Base-by-base conservation (phyloP, 2,888 invertebrate species). In the Spicauda simplicius region DNA sequence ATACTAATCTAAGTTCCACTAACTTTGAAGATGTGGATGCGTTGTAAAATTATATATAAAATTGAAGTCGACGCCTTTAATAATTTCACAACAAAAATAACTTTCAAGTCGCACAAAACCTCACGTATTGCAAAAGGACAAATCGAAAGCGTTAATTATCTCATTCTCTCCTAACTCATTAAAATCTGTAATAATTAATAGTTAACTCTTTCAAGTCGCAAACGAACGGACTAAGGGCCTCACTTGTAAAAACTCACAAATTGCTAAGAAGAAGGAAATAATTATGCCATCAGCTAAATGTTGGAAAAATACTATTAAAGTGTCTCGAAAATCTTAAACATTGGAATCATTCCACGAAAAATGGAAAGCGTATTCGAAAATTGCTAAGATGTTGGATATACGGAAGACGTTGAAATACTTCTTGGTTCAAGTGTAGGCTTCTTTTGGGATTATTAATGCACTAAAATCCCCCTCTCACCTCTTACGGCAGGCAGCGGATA, bases 131-230 rank as follows among this genome's bases (percentile, higher is more conserved):
- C 55, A 66, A 66, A 60, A 66, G 48, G 48, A 66, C 41, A 56
- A 66, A 55, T 37, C 20, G 8, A 61, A 66, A 60, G 50, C 67
- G 50, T 67, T 67, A 67, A 67, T 67, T 67, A 61, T 61, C 56
- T 48, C 18, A 50, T 16, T 55, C 45, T 45, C 45, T 25, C 65
- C 55, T 66, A 66, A 66, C 55, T 66, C 66, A 66, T 66, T 61
- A 66, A 61, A 66, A 66, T 56, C 55, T 48, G 60, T 66, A 66
- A 61, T 55, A 66, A 59, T 66, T 54, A 66, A 66, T 66, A 61
- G 60, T 66, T 61, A 61, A 66, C 25, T 25, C 60, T 66, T 60
- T 66, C 55, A 54, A 61, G 59, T 66, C 20, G 60, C 48, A 50
- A 61, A 60, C 50, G 48, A 66, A 60, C 48, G 59, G 33, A 60